Evolutionary conservation across 2,888 invertebrate genomes (phyloP).

Genomic region (Cephonodes hylas): DNA sequence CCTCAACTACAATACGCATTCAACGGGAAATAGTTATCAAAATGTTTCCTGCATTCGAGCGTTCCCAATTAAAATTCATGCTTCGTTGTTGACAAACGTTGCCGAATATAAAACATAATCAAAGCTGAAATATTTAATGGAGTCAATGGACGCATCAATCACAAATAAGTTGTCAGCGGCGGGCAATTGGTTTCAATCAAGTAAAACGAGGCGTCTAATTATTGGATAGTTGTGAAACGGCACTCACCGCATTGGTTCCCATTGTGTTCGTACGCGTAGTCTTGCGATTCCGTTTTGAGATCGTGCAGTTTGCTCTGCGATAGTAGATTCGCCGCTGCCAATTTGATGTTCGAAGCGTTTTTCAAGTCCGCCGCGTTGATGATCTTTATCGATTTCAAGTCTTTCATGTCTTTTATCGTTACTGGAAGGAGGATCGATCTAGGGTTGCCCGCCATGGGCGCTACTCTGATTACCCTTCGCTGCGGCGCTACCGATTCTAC

Average conservation of each 20-base stretch:
- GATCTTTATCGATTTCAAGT: constrained; percentile 86
- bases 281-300: constrained; percentile 59
- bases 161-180: constrained; percentile 20
- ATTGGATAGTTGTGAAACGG: constrained; percentile 17
- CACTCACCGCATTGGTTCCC: constrained; percentile 65
- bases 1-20: no score
- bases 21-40: background rate
- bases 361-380: constrained; percentile 83
- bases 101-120: background rate
- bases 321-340: constrained; percentile 74
- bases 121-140: background rate
- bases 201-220: constrained; percentile 29
- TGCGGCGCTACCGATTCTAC: constrained; percentile 70
- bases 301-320: constrained; percentile 73
- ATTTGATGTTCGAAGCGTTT: constrained; percentile 77
- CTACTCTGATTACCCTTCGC: constrained; percentile 66
- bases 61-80: background rate
- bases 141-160: constrained; percentile 35
- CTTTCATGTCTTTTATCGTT: constrained; percentile 85
- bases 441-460: constrained; percentile 77
- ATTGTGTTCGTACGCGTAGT: constrained; percentile 64
- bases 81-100: background rate
- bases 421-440: constrained; percentile 87
- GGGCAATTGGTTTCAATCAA: constrained; percentile 49
- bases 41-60: background rate